Base-by-base conservation (phyloP, 2,888 invertebrate genomes). In the Macaria notata region DNA sequence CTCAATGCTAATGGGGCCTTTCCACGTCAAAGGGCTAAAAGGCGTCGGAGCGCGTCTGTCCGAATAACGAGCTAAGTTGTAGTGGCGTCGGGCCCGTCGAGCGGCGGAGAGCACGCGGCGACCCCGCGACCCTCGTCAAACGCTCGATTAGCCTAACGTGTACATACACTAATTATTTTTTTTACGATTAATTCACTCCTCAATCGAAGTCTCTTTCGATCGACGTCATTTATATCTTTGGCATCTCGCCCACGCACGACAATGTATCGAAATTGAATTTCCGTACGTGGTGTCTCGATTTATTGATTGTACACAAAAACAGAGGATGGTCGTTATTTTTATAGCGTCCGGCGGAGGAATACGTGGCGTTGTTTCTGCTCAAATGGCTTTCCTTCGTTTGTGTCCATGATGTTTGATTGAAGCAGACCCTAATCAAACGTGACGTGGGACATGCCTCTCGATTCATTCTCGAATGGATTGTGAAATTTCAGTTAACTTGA, bases 11-110 rank as follows among this genome's bases (percentile, higher is more conserved):
- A 89, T 90, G 88, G 87, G 84, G 78, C 82, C 81, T 83, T 85
- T 86, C 84, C 78, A 86, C 87, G 88, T 89, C 88, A 90, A 89
- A 89, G 86, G 83, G 85, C 86, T 85, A 82, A 86, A 84, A 87
- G 85, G 88, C 87, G 88, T 86, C 75, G 75, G 82, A 86, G 85
- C 88, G 86, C 80, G 84, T 83, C 88, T 87, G 86, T 85, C 87
- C 85, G 86, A 85, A 88, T 89, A 88, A 89, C 87, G 84, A 86
- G 72, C 79, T 79, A 78, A 84, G 83, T 79, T 76, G 79, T 84
- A 83, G 79, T 78, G 76, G 76, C 78, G 78, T 54, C 51, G 54
- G 76, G 75, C 74, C 70, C 70, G 72, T 71, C 62, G 48, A 61
- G 64, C 66, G 72, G 70, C 75, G 72, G 68, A 71, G 71, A 70